Base-by-base conservation (phyloP, 2,113 vertebrate species). In the Nycticebus coucang region DNA sequence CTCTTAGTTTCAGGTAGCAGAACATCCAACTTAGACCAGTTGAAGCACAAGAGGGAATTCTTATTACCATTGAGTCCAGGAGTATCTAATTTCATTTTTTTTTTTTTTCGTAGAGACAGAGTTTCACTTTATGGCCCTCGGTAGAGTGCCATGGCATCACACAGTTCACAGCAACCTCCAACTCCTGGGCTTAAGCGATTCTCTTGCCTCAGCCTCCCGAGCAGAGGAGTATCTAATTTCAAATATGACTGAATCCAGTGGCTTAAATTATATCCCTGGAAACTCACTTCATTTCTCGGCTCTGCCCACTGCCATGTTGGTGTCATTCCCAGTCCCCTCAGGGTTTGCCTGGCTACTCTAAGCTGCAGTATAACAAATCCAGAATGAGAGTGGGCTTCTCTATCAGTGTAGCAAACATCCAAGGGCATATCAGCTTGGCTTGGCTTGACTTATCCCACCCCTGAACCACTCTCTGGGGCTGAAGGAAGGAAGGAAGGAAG, bases 21-120 rank as follows among this genome's bases (percentile, higher is more conserved):
- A 89, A 69, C 2, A 64, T 28, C 12, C 6, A 59, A 9, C 5
- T 45, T 21, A 82, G 28, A 66, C 30, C 11, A 91, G 5, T 74
- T 64, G 17, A 94, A 75, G 5, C 13, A 30, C 53, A 87, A 13
- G 35, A 68, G 62, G 6, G 4, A 14, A 14, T 19, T 37, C 77
- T 93, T 85, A 15, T 62, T 55, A 64, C 17, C 26, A 17, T 71
- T 24, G 89, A 71, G 26, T 57, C 10, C 30, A n/a, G 30, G 17
- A 85, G 11, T 87, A 45, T 53, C 28, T 75, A 55, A 89, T 60
- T 89, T 95, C 19, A 89, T n/a, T n/a, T n/a, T n/a, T n/a, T n/a
- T n/a, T n/a, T n/a, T n/a, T n/a, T n/a, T n/a, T n/a, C n/a, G n/a
- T n/a, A n/a, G n/a, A n/a, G n/a, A n/a, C n/a, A n/a, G n/a, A n/a